Evolutionary conservation across 2,113 vertebrate genomes (phyloP), one percentile per base, ranked within the genome.

Genomic region (Hirundichthys speculiger): DNA sequence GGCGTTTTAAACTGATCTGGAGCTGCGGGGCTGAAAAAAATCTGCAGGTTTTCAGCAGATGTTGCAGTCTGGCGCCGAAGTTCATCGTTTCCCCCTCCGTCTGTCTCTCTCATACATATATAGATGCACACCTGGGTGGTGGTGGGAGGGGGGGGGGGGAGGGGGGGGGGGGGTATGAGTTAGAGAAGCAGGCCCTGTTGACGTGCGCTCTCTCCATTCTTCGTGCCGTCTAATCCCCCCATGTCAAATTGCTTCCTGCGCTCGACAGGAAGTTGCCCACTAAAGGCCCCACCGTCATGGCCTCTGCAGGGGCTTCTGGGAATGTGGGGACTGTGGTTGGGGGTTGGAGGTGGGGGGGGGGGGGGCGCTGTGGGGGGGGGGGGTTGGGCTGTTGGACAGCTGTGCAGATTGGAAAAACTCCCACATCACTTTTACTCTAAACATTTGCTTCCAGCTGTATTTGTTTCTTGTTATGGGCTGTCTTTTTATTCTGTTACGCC

Each of bases 231-330:
- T 91, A 89, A 92, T 91, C 89, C 84, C 89, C 84, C 88, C 77
- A 60, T 91, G 83, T 89, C 86, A 89, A 89, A 90, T 90, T 83
- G 85, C 87, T 91, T 92, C 90, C 89, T 91, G 89, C 56, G 21
- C 80, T 82, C 82, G 75, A 82, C 82, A 90, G 88, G 90, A 91
- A 91, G 88, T 84, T 80, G 67, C 73, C 75, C 69, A 39, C 73
- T 66, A 21, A 76, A 82, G 82, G 69, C 84, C 84, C 69, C 83
- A 81, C 73, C 55, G 41, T 87, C 84, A 85, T 43, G 13, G 79
- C 82, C 77, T 77, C 55, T 75, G 79, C 77, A 45, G 66, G 64
- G 80, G 71, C 75, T 86, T 88, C 79, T 90, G 86, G 82, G 86
- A 90, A 87, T 79, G 80, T 66, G 84, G 80, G 87, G 82, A 81